phyloP scores from a whole-genome alignment of 2,888 invertebrate genomes.

The Eulithis testata region DNA sequence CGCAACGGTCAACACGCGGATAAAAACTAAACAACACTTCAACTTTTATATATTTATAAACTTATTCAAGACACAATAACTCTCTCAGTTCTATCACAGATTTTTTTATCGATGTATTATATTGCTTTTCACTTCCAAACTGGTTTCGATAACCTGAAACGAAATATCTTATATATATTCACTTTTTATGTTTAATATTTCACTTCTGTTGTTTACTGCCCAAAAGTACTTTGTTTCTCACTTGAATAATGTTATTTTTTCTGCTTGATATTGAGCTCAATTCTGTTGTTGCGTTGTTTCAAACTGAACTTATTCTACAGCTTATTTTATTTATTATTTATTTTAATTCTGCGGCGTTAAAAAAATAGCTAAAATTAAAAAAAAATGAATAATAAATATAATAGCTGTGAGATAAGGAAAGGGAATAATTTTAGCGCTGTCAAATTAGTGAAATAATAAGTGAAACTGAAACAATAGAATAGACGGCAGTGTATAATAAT shows the following conservation, averaged over 20 bases:
- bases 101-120: constrained; percentile 59
- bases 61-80: constrained; percentile 47
- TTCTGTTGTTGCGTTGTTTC: too few relatives aligned
- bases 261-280: too few relatives aligned
- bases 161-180: constrained; percentile 22
- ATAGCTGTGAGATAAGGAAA: too few relatives aligned
- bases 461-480: too few relatives aligned
- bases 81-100: constrained; percentile 69
- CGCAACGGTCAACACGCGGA: constrained; percentile 77
- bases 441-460: too few relatives aligned
- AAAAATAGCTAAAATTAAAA: too few relatives aligned
- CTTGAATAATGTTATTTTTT: neutral
- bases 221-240: constrained; percentile 27
- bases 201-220: constrained; percentile 31
- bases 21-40: constrained; percentile 39
- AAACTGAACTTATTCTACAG: too few relatives aligned
- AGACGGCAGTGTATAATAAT: too few relatives aligned
- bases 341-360: too few relatives aligned
- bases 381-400: too few relatives aligned
- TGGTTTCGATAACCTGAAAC: constrained; percentile 55
- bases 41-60: constrained; percentile 30
- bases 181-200: neutral
- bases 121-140: constrained; percentile 43
- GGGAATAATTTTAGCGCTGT: too few relatives aligned
- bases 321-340: too few relatives aligned